Evolutionary conservation across 2,888 invertebrate genomes (phyloP).

Genomic region (Siphonodentalium dalli): DNA sequence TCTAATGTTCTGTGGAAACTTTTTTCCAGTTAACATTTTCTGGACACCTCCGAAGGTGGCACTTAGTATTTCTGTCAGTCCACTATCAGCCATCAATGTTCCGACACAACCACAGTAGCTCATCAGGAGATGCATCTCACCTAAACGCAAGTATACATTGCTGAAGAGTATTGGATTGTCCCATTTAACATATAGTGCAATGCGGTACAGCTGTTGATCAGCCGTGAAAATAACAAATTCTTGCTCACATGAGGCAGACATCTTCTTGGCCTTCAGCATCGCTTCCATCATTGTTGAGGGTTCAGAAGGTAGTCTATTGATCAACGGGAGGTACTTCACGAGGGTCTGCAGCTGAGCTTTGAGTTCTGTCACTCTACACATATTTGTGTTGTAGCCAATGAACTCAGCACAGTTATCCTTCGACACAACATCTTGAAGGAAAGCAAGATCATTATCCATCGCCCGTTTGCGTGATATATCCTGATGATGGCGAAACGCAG

Average conservation of each 20-base stretch:
- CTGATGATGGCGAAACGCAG: too few species aligned
- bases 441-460: slow-evolving; percentile 6
- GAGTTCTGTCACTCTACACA: slow-evolving; percentile 19
- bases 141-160: slow-evolving; percentile 26
- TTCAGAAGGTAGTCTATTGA: slow-evolving; percentile 26
- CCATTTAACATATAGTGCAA: slow-evolving; percentile 29
- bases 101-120: slow-evolving; percentile 35
- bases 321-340: slow-evolving; percentile 21
- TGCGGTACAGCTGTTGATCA: slow-evolving; percentile 32
- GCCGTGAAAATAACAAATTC: slow-evolving; percentile 15
- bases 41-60: slow-evolving; percentile 32
- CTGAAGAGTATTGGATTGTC: slow-evolving; percentile 24
- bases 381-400: slow-evolving; percentile 26
- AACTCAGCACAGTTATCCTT: slow-evolving; percentile 12
- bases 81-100: slow-evolving; percentile 32
- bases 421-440: slow-evolving; percentile 17
- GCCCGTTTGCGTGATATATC: too few species aligned
- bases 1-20: slow-evolving; percentile 36
- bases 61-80: slow-evolving; percentile 29
- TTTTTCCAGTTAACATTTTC: slow-evolving; percentile 36
- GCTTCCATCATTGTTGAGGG: slow-evolving; percentile 28
- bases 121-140: slow-evolving; percentile 40
- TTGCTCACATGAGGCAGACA: slow-evolving; percentile 20
- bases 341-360: slow-evolving; percentile 12
- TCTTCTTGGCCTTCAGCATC: slow-evolving; percentile 21